Evolutionary conservation across 2,888 invertebrate species (phyloP).

Genomic region (Leucophenga maculata): DNA sequence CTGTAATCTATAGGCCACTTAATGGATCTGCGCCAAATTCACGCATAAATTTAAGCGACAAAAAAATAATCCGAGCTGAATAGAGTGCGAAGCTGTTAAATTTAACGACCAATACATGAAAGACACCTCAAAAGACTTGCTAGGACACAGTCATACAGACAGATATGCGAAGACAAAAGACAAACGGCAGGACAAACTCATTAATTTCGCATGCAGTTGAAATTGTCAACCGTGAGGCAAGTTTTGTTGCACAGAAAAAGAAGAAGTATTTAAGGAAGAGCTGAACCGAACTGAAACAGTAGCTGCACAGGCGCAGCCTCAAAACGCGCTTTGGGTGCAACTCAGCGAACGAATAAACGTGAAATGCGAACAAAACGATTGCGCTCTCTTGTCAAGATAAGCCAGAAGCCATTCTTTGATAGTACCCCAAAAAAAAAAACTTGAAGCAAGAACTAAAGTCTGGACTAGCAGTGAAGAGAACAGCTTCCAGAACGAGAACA

Average conservation of each 20-base stretch:
- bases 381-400: slow-evolving; percentile 53
- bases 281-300: slow-evolving; percentile 40
- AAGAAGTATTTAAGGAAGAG: neutral
- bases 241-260: slow-evolving; percentile 8
- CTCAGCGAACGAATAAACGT: neutral
- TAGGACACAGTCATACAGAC: slow-evolving; percentile 16
- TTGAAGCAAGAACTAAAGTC: slow-evolving; percentile 13
- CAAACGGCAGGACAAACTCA: slow-evolving; percentile 46
- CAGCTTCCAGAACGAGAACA: neutral
- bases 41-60: slow-evolving; percentile 59
- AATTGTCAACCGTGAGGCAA: slow-evolving; percentile 52
- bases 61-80: neutral
- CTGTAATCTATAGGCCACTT: slow-evolving; percentile 61
- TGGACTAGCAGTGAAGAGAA: neutral
- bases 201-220: slow-evolving; percentile 49
- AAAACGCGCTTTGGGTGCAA: slow-evolving; percentile 21
- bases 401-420: slow-evolving; percentile 20
- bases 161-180: slow-evolving; percentile 17
- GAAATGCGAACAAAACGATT: slow-evolving; percentile 54
- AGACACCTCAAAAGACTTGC: slow-evolving; percentile 20
- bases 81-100: slow-evolving; percentile 59
- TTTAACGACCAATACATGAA: slow-evolving; percentile 48
- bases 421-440: slow-evolving; percentile 16
- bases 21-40: slow-evolving; percentile 69
- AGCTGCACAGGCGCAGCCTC: slow-evolving; percentile 53